Evolutionary conservation across 1,140 invertebrate genomes (phyloP).

Genomic region (Leptinotarsa texana): DNA sequence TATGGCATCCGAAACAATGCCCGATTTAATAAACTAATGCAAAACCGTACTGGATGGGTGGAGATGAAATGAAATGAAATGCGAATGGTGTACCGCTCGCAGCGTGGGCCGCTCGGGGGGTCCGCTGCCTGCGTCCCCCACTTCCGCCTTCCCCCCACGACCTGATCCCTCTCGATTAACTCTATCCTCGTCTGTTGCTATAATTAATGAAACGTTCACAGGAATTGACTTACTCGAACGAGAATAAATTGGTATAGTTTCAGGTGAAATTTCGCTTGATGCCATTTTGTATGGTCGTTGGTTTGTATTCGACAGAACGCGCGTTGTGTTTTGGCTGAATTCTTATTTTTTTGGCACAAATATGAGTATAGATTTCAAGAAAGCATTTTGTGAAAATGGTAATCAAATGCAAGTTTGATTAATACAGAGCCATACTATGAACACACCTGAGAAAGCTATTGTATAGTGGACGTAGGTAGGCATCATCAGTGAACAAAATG

Average conservation of each 20-base stretch:
- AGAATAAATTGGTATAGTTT: too few relatives aligned
- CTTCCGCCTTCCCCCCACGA: not conserved
- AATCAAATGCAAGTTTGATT: too few relatives aligned
- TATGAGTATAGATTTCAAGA: too few relatives aligned
- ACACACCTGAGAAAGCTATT: too few relatives aligned
- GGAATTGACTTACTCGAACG: slow-evolving; percentile 32
- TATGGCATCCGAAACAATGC: slow-evolving; percentile 42
- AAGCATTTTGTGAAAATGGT: too few relatives aligned
- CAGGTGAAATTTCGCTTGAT: too few relatives aligned
- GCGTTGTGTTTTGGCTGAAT: not conserved
- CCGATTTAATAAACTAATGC: slow-evolving; percentile 51
- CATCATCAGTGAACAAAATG: too few relatives aligned
- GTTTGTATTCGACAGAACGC: not conserved
- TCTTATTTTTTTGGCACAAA: too few relatives aligned
- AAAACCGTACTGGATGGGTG: slow-evolving; percentile 48
- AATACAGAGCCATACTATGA: too few relatives aligned
- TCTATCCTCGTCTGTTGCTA: slow-evolving; percentile 41
- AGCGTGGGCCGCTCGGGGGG: slow-evolving; percentile 33
- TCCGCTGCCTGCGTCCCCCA: slow-evolving; percentile 18
- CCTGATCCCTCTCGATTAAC: slow-evolving; percentile 26
- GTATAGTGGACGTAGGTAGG: too few relatives aligned
- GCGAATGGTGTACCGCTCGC: slow-evolving; percentile 46
- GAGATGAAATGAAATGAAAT: slow-evolving; percentile 45
- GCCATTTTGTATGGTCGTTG: too few relatives aligned
- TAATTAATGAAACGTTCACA: slow-evolving; percentile 46